These are phyloP conservation scores for Hydractinia symbiolongicarpus DNA, from an alignment of 30 jellyfish, hydroid and myxozoan genomes.

Conservation along the genomic window DNA sequence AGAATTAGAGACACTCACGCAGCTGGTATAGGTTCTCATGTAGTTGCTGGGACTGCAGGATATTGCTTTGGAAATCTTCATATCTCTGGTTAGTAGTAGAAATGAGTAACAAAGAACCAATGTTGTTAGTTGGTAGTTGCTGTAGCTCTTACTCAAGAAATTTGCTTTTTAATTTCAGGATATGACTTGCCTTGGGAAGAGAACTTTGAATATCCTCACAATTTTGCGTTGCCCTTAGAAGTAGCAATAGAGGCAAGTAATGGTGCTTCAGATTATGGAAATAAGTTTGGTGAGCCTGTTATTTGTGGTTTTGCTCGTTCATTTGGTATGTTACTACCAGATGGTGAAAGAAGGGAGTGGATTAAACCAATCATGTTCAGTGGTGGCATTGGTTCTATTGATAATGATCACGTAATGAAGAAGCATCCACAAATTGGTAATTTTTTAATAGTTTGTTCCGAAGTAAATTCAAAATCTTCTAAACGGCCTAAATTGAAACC, in stretches of 20 bases:
- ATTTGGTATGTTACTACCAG: slow-evolving; percentile 47
- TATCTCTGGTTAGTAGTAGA: slow-evolving; percentile 52
- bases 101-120: neutral
- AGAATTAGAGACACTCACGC: slow-evolving; percentile 90
- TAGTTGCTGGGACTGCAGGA: slow-evolving; percentile 89
- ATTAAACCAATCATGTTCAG: slow-evolving; percentile 93
- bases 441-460: neutral
- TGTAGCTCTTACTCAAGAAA: no score
- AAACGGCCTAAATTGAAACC: no score
- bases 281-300: slow-evolving; percentile 93
- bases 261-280: slow-evolving; percentile 97
- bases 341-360: slow-evolving; percentile 84
- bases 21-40: slow-evolving; percentile 84
- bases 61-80: slow-evolving; percentile 87
- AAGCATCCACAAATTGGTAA: slow-evolving; percentile 52
- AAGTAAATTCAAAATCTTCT: neutral
- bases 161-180: slow-evolving; percentile 30
- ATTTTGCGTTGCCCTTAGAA: slow-evolving; percentile 81
- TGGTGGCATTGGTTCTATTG: slow-evolving; percentile 90
- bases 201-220: slow-evolving; percentile 49
- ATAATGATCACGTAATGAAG: slow-evolving; percentile 56
- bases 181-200: slow-evolving; percentile 83
- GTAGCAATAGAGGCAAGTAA: slow-evolving; percentile 87
- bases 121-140: no score
- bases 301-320: slow-evolving; percentile 84